phyloP scores from a whole-genome alignment of 2,888 invertebrate species.

The Thymelicus sylvestris region DNA sequence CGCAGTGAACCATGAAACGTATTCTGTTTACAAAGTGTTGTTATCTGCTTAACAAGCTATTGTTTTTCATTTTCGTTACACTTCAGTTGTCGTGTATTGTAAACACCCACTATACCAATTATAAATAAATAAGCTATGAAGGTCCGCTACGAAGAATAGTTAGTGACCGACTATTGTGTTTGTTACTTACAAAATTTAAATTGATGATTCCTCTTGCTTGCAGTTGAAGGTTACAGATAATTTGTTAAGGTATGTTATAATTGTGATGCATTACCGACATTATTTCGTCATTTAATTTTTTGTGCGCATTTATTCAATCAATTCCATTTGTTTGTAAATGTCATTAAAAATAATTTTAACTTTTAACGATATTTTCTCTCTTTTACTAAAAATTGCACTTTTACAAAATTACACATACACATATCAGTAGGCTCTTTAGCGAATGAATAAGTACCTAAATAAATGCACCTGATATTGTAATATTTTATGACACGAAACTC shows the following conservation, averaged over 20 bases:
- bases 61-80: conserved; percentile 36
- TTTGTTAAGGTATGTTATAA: not conserved
- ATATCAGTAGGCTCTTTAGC: too few relatives aligned
- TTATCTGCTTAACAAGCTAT: conserved; percentile 34
- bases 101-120: conserved; percentile 26
- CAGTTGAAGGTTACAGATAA: not conserved
- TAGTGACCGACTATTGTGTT: not conserved
- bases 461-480: too few relatives aligned
- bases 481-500: too few relatives aligned
- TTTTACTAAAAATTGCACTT: too few relatives aligned
- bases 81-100: conserved; percentile 29
- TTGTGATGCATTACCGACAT: not conserved
- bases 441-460: too few relatives aligned
- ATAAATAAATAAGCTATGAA: conserved; percentile 20
- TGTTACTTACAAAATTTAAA: not conserved
- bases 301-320: too few relatives aligned
- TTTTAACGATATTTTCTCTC: too few relatives aligned
- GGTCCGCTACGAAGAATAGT: conserved; percentile 8
- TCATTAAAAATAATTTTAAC: too few relatives aligned
- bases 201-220: conserved; percentile 3
- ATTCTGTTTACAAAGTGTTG: conserved; percentile 33
- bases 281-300: too few relatives aligned
- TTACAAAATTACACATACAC: too few relatives aligned
- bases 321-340: too few relatives aligned
- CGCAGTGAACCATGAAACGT: conserved; percentile 27